These are phyloP conservation scores for Archivesica marissinica DNA, from an alignment of 1,140 invertebrate species.

Conservation along the genomic window DNA sequence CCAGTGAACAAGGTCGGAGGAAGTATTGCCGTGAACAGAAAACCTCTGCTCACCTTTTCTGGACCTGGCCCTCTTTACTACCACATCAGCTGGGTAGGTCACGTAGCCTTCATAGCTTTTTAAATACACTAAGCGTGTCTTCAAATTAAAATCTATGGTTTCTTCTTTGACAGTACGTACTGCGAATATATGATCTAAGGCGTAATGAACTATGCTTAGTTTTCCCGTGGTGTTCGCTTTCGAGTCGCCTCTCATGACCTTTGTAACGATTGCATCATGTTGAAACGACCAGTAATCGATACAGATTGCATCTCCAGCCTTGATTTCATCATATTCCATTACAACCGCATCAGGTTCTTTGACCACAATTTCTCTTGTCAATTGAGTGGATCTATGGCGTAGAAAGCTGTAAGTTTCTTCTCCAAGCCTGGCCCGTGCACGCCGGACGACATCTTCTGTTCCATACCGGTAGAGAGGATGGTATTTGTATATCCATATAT, in stretches of 20 bases:
- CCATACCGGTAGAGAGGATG: constrained; percentile 31
- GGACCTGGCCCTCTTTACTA: constrained; percentile 21
- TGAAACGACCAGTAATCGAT: constrained; percentile 30
- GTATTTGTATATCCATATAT: constrained; percentile 50
- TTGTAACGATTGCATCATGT: constrained; percentile 24
- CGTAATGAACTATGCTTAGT: constrained; percentile 46
- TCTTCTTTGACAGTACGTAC: constrained; percentile 44
- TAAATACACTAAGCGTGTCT: not conserved
- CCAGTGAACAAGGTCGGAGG: constrained; percentile 38
- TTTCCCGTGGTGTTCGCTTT: not conserved
- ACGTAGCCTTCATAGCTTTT: not conserved
- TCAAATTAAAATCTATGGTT: not conserved
- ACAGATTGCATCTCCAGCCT: constrained; percentile 1
- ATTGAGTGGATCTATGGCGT: not conserved
- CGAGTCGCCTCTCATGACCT: not conserved
- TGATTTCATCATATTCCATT: not conserved
- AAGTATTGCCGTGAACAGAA: not conserved
- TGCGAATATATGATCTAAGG: not conserved
- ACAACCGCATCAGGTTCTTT: not conserved
- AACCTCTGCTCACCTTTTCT: constrained; percentile 28
- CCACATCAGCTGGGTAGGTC: not conserved
- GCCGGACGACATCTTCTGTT: constrained; percentile 13
- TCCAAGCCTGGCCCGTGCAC: constrained; percentile 10
- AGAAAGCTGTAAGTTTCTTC: constrained; percentile 14
- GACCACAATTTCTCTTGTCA: constrained; percentile 26